These are phyloP conservation scores for Porites divaricata DNA, from an alignment of 92 coral and sea anemone species.

Conservation along the genomic window DNA sequence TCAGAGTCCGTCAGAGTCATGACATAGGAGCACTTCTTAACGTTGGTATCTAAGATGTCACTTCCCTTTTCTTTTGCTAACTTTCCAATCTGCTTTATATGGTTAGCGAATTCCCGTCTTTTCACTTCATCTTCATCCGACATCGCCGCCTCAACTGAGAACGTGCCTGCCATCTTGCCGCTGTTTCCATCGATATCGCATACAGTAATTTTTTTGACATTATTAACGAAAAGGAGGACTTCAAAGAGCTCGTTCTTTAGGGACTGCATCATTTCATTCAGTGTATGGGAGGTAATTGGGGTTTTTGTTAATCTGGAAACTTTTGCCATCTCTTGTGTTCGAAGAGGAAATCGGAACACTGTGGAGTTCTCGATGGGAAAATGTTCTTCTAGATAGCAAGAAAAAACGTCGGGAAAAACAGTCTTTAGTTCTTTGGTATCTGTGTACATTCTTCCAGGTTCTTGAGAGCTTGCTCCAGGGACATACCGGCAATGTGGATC, in stretches of 20 bases:
- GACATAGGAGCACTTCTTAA: constrained; percentile 54
- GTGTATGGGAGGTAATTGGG: constrained; percentile 13
- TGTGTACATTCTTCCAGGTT: constrained; percentile 65
- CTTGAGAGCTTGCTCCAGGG: constrained; percentile 55
- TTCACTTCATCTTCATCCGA: constrained; percentile 49
- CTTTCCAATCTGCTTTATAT: constrained; percentile 21
- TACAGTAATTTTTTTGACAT: constrained; percentile 71
- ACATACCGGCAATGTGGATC: constrained; percentile 79
- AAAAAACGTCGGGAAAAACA: constrained; percentile 56
- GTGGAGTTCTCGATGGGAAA: constrained; percentile 59
- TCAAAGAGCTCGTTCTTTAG: constrained; percentile 68
- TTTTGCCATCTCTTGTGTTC: constrained; percentile 51
- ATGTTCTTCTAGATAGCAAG: constrained; percentile 60
- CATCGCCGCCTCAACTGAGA: constrained; percentile 55
- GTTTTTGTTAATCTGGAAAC: constrained; percentile 15
- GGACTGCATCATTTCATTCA: constrained; percentile 49
- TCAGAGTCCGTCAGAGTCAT: constrained; percentile 49
- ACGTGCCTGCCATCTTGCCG: constrained; percentile 42
- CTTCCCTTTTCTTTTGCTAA: neutral
- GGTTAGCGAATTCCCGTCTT: constrained; percentile 40
- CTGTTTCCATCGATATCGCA: constrained; percentile 57
- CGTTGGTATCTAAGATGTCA: neutral
- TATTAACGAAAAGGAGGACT: constrained; percentile 75
- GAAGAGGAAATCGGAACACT: constrained; percentile 70
- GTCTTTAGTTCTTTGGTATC: neutral